Evolutionary conservation across 2,888 invertebrate genomes (phyloP).

Genomic region (Neuroscelio doddi): DNA sequence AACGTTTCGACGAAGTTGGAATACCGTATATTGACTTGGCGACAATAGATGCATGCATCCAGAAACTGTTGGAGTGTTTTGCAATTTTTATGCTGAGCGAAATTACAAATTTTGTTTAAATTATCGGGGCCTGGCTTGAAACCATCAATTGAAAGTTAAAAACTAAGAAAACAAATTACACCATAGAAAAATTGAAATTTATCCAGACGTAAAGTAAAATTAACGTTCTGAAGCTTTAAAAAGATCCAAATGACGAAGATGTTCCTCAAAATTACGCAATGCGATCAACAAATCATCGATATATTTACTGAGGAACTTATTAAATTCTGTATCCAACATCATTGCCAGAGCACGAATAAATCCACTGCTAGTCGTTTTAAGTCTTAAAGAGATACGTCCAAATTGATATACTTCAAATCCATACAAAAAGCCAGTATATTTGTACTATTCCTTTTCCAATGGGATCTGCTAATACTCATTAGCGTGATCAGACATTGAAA

Average conservation of each 20-base stretch:
- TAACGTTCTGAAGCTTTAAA: constrained; percentile 32
- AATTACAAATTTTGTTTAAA: constrained; percentile 46
- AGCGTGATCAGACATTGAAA: constrained; percentile 44
- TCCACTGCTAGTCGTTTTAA: constrained; percentile 46
- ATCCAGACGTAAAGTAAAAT: constrained; percentile 50
- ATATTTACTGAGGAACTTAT: constrained; percentile 47
- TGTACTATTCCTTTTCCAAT: constrained; percentile 22
- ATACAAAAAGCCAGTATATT: constrained; percentile 45
- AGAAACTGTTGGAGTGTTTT: constrained; percentile 51
- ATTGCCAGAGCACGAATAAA: constrained; percentile 45
- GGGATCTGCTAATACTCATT: constrained; percentile 52
- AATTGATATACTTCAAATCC: constrained; percentile 47
- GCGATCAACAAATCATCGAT: constrained; percentile 52
- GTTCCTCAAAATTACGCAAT: constrained; percentile 26
- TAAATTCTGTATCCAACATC: constrained; percentile 50
- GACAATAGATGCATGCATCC: constrained; percentile 36
- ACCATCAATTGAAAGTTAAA: constrained; percentile 21
- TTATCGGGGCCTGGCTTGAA: constrained; percentile 17
- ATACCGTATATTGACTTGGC: constrained; percentile 23
- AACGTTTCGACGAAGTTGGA: constrained; percentile 32
- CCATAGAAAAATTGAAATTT: constrained; percentile 47
- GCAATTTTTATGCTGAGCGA: constrained; percentile 45
- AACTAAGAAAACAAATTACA: constrained; percentile 23
- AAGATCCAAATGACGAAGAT: constrained; percentile 49
- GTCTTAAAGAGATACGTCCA: constrained; percentile 53